Percentiles rank a stretch among this genome's conserved stretches.
Conservation (phyloP, 2,113 vertebrate genomes). For the Austrofundulus limnaeus region DNA sequence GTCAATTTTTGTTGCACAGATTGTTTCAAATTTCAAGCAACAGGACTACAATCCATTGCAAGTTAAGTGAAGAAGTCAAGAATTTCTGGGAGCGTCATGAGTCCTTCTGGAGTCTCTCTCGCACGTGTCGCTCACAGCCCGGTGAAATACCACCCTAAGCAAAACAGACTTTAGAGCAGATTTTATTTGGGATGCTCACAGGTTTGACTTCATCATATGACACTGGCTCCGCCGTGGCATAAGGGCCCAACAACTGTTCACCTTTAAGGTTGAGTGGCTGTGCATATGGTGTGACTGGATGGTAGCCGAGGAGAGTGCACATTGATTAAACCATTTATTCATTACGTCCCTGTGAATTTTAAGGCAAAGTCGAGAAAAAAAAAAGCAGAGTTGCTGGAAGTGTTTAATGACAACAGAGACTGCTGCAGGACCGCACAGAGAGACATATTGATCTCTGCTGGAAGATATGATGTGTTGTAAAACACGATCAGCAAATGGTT, state of each 20-base stretch:
- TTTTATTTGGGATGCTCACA: conserved; percentile 20
- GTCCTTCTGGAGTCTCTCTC: too few species aligned
- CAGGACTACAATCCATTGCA: too few species aligned
- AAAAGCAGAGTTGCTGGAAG: conserved; percentile 19
- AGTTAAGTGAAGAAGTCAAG: too few species aligned
- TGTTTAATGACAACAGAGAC: conserved; percentile 42
- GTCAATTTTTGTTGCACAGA: too few species aligned
- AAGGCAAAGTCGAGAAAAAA: conserved; percentile 29
- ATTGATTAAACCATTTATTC: conserved; percentile 70
- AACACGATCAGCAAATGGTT: conserved; percentile 30
- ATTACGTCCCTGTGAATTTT: conserved; percentile 63
- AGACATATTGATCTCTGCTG: conserved; percentile 45
- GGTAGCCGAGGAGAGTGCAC: conserved; percentile 57
- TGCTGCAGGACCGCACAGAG: conserved; percentile 41
- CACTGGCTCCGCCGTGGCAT: conserved; percentile 54
- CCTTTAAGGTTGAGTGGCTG: conserved; percentile 68
- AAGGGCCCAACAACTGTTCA: conserved; percentile 68
- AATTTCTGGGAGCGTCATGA: too few species aligned
- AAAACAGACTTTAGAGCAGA: conserved; percentile 39
- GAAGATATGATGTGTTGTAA: conserved; percentile 35
- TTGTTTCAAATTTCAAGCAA: too few species aligned
- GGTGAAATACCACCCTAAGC: not conserved
- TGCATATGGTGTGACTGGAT: conserved; percentile 64
- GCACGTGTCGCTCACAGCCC: too few species aligned
- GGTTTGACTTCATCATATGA: conserved; percentile 47